Evolutionary conservation across 2,888 invertebrate species (phyloP), one percentile per base, ranked within the genome.

Genomic region (Protula sp.): DNA sequence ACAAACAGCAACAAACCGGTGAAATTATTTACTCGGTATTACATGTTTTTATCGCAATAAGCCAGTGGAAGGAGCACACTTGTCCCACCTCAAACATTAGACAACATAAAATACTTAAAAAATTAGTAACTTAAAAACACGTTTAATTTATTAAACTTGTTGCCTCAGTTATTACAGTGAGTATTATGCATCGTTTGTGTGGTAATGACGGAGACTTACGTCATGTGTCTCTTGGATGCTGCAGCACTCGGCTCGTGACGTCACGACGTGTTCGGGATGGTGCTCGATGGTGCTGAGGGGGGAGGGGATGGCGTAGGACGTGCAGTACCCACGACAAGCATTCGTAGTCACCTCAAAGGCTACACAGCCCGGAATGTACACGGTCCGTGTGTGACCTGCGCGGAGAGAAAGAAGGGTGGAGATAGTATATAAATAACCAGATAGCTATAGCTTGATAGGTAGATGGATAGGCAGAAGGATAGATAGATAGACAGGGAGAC

Each of bases 151-250:
- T n/a, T n/a, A n/a, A n/a, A n/a, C n/a, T n/a, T n/a, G n/a, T n/a
- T n/a, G n/a, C n/a, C n/a, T n/a, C n/a, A n/a, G n/a, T n/a, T n/a
- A n/a, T n/a, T n/a, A n/a, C n/a, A n/a, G n/a, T n/a, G n/a, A n/a
- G n/a, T n/a, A n/a, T n/a, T n/a, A n/a, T n/a, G n/a, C n/a, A n/a
- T n/a, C n/a, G n/a, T n/a, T n/a, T n/a, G n/a, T n/a, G n/a, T 2
- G 22, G 4, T 30, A 59, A 75, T 24, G 19, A 22, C 9, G 9
- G 24, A n/a, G 22, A 51, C 86, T 85, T 77, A 90, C 90, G 75
- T 89, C 88, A 82, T 91, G 90, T 0, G 91, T 88, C 72, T 91
- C 90, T 87, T 90, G 89, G 72, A 92, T 92, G 79, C 90, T 91
- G 81, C 92, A 92, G 81, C 92, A 92, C 76, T 92, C 89, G 9